Conservation (phyloP, 2,888 invertebrate genomes). For the Cheilosia vulpina region DNA sequence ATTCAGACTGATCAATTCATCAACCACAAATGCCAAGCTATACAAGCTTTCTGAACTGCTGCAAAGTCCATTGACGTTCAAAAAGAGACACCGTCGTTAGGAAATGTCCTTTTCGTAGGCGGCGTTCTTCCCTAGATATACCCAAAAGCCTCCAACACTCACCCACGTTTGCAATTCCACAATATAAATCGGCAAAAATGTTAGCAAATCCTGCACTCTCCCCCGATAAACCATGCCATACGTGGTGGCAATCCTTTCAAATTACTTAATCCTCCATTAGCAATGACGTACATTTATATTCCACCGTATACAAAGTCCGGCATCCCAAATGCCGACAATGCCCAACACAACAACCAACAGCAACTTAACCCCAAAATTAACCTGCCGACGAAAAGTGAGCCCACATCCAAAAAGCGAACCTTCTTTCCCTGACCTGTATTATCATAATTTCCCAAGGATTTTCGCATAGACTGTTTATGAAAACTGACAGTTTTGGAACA, state of each 20-base stretch:
- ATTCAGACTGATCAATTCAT: no score
- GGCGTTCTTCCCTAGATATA: no score
- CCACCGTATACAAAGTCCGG: slow-evolving; percentile 31
- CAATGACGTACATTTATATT: slow-evolving; percentile 34
- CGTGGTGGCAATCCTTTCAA: slow-evolving; percentile 19
- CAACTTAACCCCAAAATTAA: slow-evolving; percentile 56
- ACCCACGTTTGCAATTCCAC: no score
- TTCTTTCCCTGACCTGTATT: slow-evolving; percentile 37
- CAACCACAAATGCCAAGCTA: no score
- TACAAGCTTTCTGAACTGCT: no score
- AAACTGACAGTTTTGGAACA: slow-evolving; percentile 64
- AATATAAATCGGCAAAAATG: no score
- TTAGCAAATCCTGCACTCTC: not conserved
- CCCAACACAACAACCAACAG: slow-evolving; percentile 21
- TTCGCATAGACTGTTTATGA: slow-evolving; percentile 57
- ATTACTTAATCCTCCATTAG: slow-evolving; percentile 53
- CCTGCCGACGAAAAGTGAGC: slow-evolving; percentile 16
- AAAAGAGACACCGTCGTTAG: no score
- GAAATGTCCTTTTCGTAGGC: no score
- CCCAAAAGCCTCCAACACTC: no score
- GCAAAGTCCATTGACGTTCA: no score
- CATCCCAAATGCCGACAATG: slow-evolving; percentile 38
- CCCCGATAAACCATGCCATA: slow-evolving; percentile 3
- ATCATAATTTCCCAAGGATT: slow-evolving; percentile 62
- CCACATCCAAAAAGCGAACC: not conserved